phyloP scores from a whole-genome alignment of 1,140 invertebrate genomes.

The Zaprionus ghesquierei region DNA sequence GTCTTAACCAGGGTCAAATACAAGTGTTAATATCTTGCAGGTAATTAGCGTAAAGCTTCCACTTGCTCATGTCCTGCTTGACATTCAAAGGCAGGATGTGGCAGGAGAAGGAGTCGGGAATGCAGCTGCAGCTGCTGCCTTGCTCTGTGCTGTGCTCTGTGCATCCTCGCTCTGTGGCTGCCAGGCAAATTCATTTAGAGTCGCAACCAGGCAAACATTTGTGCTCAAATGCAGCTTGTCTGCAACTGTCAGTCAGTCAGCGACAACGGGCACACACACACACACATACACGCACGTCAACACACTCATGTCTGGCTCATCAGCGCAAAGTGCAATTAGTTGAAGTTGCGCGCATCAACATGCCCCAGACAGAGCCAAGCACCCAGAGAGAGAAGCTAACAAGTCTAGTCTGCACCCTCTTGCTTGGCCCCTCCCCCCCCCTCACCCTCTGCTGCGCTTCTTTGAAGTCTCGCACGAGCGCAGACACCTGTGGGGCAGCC shows the following conservation, averaged over 20 bases:
- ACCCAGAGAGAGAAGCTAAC: conserved; percentile 67
- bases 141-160: conserved; percentile 9
- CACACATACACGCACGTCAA: conserved; percentile 1
- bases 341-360: conserved; percentile 74
- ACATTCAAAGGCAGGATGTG: conserved; percentile 62
- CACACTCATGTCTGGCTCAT: conserved; percentile 70
- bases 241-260: conserved; percentile 76
- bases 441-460: not conserved
- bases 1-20: conserved; percentile 59
- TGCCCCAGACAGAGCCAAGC: conserved; percentile 51
- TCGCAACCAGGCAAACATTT: conserved; percentile 77
- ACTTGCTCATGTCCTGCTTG: conserved; percentile 66
- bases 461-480: conserved; percentile 34
- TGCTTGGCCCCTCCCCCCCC: not conserved
- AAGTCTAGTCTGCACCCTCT: conserved; percentile 46
- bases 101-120: not conserved
- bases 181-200: conserved; percentile 73
- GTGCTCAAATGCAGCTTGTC: conserved; percentile 79
- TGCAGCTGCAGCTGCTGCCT: conserved; percentile 41
- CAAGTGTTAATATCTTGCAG: conserved; percentile 78
- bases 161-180: conserved; percentile 30
- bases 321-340: conserved; percentile 80
- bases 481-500: conserved; percentile 57
- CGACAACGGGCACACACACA: conserved; percentile 28
- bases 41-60: conserved; percentile 71